These are phyloP conservation scores for Schizopygopsis pylzovi DNA, from an alignment of 2,797 vertebrate genomes.

Conservation along the genomic window DNA sequence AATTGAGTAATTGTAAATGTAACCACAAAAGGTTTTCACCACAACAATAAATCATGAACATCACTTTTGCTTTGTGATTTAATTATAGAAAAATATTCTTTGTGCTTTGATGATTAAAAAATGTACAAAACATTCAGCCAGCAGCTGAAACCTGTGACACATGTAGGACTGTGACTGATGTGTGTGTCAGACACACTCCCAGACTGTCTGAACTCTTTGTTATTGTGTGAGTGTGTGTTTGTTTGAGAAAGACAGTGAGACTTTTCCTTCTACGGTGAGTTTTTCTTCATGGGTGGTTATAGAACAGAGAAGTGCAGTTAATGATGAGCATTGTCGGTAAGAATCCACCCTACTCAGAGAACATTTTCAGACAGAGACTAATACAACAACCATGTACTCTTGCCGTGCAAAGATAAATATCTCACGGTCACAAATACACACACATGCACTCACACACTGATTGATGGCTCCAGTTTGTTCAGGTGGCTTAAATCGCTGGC, in stretches of 20 bases:
- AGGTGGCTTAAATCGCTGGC: constrained; percentile 46
- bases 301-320: not conserved
- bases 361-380: constrained; percentile 36
- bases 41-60: not conserved
- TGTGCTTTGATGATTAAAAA: not conserved
- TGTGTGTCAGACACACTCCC: constrained; percentile 36
- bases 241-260: constrained; percentile 32
- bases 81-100: not conserved
- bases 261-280: constrained; percentile 7
- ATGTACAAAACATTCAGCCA: not conserved
- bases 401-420: constrained; percentile 35
- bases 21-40: not conserved
- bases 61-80: not conserved
- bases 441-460: constrained; percentile 34
- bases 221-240: constrained; percentile 23
- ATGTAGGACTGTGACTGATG: constrained; percentile 2
- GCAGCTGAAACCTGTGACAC: constrained; percentile 10
- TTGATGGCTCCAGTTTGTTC: constrained; percentile 34
- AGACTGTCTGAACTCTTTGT: constrained; percentile 39
- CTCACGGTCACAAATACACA: constrained; percentile 22
- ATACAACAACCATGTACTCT: constrained; percentile 40
- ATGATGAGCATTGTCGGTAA: constrained; percentile 11
- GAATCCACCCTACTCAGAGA: not conserved
- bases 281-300: constrained; percentile 32
- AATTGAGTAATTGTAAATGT: not conserved